A percentile compares a stretch with the other conserved stretches of the same genome.
Evolutionary conservation across 1,140 invertebrate species (phyloP).

Genomic region (Drosophila kohkoa): DNA sequence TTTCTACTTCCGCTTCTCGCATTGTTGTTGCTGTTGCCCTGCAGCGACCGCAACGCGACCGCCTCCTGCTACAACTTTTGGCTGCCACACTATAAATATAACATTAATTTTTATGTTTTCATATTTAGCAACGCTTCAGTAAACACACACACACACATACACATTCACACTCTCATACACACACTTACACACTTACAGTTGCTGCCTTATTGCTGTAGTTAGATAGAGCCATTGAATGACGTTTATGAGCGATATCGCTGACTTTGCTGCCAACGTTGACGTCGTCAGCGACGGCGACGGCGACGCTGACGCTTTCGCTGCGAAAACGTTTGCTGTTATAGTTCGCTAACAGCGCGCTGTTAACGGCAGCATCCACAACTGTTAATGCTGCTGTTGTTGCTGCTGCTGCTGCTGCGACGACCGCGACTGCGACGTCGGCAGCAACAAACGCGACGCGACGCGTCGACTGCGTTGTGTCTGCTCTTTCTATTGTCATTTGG

Average conservation of each 20-base stretch:
- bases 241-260: slow-evolving; percentile 76
- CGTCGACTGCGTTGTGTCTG: slow-evolving; percentile 35
- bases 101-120: slow-evolving; percentile 83
- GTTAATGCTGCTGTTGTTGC: slow-evolving; percentile 32
- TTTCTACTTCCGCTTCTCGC: not conserved
- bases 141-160: slow-evolving; percentile 51
- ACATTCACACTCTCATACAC: slow-evolving; percentile 24
- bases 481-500: slow-evolving; percentile 75
- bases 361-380: slow-evolving; percentile 67
- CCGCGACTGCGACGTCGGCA: slow-evolving; percentile 27
- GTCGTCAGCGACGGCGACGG: not conserved
- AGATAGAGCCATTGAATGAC: slow-evolving; percentile 77
- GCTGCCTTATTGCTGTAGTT: slow-evolving; percentile 49
- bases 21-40: slow-evolving; percentile 51
- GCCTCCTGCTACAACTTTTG: slow-evolving; percentile 68
- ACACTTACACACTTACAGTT: slow-evolving; percentile 19
- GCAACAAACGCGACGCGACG: slow-evolving; percentile 3
- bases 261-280: slow-evolving; percentile 5
- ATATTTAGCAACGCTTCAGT: slow-evolving; percentile 79
- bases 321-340: slow-evolving; percentile 49
- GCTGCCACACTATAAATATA: slow-evolving; percentile 82
- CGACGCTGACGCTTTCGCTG: slow-evolving; percentile 17
- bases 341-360: slow-evolving; percentile 54
- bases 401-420: not conserved
- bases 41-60: slow-evolving; percentile 61